Evolutionary conservation across 2,797 vertebrate genomes (phyloP).

Genomic region (Dipus sagitta): DNA sequence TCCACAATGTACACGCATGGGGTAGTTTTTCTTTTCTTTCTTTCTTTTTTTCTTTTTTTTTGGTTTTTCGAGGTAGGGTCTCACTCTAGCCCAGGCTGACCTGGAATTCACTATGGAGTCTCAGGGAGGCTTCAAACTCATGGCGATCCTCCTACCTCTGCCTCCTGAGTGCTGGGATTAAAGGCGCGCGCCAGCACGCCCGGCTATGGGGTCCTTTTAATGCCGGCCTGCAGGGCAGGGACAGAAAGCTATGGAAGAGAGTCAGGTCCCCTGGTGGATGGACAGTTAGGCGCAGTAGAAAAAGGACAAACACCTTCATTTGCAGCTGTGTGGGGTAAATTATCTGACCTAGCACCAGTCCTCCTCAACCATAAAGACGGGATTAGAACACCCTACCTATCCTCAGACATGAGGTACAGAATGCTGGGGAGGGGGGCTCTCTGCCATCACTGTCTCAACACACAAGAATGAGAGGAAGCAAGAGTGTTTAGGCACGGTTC

Average conservation of each 20-base stretch:
- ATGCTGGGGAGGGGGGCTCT: background rate
- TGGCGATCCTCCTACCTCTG: too few relatives aligned
- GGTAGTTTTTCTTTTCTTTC: background rate
- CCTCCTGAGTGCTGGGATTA: too few relatives aligned
- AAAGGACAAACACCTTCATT: background rate
- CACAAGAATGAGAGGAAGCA: constrained; percentile 20
- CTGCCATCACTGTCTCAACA: background rate
- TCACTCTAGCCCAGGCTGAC: too few relatives aligned
- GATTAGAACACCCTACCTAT: constrained; percentile 21
- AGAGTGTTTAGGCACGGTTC: background rate
- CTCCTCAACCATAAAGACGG: constrained; percentile 37
- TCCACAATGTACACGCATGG: background rate
- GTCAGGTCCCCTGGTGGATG: background rate
- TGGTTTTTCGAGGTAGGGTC: too few relatives aligned
- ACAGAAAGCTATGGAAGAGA: background rate
- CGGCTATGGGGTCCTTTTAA: background rate
- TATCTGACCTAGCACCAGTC: constrained; percentile 27
- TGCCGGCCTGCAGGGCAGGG: background rate
- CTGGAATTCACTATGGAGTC: too few relatives aligned
- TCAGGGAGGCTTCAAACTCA: too few relatives aligned
- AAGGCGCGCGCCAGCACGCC: too few relatives aligned
- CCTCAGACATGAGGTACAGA: background rate
- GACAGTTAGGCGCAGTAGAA: background rate
- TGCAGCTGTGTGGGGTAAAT: background rate
- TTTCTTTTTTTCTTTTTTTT: background rate